These are phyloP conservation scores for Recurvirostra avosetta DNA, from an alignment of 2,113 vertebrate genomes.

Conservation along the genomic window DNA sequence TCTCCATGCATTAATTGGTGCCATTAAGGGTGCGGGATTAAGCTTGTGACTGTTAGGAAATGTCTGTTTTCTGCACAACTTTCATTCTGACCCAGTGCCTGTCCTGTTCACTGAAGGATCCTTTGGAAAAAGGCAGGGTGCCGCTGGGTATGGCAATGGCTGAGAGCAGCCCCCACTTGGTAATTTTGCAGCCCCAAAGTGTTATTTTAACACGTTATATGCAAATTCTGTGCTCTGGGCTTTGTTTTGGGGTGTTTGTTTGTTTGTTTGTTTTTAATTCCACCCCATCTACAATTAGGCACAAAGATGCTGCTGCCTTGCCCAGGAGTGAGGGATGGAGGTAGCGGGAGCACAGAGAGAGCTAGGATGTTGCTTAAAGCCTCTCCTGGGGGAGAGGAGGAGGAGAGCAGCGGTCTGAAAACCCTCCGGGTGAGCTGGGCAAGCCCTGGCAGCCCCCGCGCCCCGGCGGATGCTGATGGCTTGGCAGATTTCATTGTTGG, in stretches of 20 bases:
- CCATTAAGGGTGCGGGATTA: neutral
- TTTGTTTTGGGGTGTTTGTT: neutral
- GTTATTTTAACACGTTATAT: neutral
- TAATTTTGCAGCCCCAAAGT: neutral
- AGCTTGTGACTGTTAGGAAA: neutral
- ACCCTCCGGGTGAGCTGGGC: neutral
- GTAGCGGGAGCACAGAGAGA: neutral
- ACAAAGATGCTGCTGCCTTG: neutral
- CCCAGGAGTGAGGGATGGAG: neutral
- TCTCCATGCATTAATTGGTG: neutral
- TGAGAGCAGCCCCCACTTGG: neutral
- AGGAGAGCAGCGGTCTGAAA: neutral
- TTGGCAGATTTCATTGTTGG: neutral
- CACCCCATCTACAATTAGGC: neutral
- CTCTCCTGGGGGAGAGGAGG: neutral
- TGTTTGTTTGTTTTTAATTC: neutral
- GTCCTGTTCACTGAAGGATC: neutral
- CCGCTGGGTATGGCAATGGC: rapidly evolving
- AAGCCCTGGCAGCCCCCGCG: neutral
- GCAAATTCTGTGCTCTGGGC: neutral
- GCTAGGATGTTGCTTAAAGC: neutral
- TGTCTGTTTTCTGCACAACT: neutral
- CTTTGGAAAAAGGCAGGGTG: neutral
- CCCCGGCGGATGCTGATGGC: neutral
- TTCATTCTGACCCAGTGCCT: rapidly evolving